Evolutionary conservation across 2,113 vertebrate species (phyloP).

Genomic region (Carlito syrichta): DNA sequence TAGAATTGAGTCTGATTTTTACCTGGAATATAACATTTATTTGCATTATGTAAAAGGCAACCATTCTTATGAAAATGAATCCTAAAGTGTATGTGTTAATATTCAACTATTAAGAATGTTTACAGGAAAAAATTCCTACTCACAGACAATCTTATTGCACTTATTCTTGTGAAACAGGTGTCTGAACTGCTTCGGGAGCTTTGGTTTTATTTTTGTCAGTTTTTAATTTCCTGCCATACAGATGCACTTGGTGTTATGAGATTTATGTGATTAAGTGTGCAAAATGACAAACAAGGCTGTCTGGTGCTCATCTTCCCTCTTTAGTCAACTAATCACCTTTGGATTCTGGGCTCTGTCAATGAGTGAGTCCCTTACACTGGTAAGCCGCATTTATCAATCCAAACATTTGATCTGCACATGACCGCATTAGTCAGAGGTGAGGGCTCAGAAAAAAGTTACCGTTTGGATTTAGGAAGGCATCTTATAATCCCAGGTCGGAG

Average conservation of each 20-base stretch:
- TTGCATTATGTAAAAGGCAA: background rate
- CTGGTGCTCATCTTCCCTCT: constrained; percentile 86
- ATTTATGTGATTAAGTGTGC: constrained; percentile 84
- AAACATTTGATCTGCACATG: constrained; percentile 87
- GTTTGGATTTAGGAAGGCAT: constrained; percentile 86
- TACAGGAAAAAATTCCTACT: constrained; percentile 28
- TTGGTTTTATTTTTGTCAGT: constrained; percentile 85
- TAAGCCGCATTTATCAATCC: constrained; percentile 88
- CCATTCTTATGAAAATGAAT: background rate
- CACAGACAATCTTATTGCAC: background rate
- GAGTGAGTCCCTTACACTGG: constrained; percentile 76
- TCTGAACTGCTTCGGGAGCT: constrained; percentile 72
- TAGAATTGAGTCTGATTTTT: background rate
- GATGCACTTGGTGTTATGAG: constrained; percentile 79
- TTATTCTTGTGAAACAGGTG: constrained; percentile 3
- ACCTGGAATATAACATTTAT: background rate
- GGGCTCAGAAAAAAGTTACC: constrained; percentile 84
- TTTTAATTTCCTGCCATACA: constrained; percentile 57
- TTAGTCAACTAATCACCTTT: constrained; percentile 91
- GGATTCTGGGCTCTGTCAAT: constrained; percentile 84
- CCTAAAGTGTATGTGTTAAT: constrained; percentile 1
- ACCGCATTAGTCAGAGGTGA: constrained; percentile 82
- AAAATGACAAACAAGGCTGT: constrained; percentile 87
- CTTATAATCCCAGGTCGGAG: constrained; percentile 83
- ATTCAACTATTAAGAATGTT: constrained; percentile 25